Percentiles rank a stretch among this genome's conserved stretches.
Conservation (phyloP, 2,797 vertebrate species). For the Argentina silus region DNA sequence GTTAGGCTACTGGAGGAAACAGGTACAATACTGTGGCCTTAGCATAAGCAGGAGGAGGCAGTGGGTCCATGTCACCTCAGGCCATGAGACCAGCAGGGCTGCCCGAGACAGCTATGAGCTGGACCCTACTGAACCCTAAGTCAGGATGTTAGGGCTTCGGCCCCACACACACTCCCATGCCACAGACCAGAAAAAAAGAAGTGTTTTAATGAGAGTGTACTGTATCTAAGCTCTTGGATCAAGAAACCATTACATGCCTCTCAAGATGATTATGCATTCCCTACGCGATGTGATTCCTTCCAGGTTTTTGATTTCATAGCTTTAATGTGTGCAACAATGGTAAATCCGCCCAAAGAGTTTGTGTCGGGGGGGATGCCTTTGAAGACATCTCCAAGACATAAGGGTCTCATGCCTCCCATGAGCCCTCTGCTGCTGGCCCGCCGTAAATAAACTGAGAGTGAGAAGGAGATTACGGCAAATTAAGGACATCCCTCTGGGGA, state of each 20-base stretch:
- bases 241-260: conserved; percentile 12
- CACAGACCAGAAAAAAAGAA: neutral
- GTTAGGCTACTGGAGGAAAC: neutral
- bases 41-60: neutral
- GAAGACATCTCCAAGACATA: conserved; percentile 49
- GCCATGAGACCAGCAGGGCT: neutral
- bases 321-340: conserved; percentile 9
- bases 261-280: conserved; percentile 26
- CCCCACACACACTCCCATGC: neutral
- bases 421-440: conserved; percentile 1
- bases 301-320: conserved; percentile 49
- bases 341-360: conserved; percentile 11
- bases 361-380: conserved; percentile 30
- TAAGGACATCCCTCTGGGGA: conserved; percentile 20
- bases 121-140: neutral
- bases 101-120: neutral
- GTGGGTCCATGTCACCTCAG: neutral
- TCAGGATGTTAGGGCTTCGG: neutral
- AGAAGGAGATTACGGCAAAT: conserved; percentile 6
- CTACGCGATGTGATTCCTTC: conserved; percentile 22
- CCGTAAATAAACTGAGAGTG: conserved; percentile 31
- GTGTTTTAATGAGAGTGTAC: neutral
- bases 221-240: conserved; percentile 8
- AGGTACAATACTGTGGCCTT: neutral
- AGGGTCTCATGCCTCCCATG: conserved; percentile 17